Conservation (phyloP, 1,140 invertebrate genomes). For the Drosophila ananassae region DNA sequence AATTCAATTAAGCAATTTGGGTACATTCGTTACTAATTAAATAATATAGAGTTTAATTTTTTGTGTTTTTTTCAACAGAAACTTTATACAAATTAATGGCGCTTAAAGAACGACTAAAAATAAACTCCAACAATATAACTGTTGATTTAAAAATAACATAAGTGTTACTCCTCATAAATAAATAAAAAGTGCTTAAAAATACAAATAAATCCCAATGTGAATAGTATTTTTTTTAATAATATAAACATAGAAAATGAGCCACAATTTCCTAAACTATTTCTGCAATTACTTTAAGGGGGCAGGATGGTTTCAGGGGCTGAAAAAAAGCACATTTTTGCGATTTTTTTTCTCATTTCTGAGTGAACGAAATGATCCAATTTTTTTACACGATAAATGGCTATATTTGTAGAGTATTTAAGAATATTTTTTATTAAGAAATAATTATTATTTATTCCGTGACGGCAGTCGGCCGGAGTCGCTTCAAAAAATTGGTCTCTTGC, state of each 20-base stretch:
- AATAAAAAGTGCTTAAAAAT: neutral
- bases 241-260: too few species aligned
- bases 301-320: too few species aligned
- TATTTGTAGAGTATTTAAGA: too few species aligned
- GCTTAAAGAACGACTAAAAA: neutral
- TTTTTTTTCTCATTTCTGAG: too few species aligned
- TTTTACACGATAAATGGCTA: too few species aligned
- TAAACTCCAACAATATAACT: neutral
- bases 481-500: too few species aligned
- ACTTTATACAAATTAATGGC: neutral
- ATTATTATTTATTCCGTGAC: too few species aligned
- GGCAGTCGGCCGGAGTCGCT: too few species aligned
- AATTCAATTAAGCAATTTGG: constrained; percentile 22
- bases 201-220: neutral
- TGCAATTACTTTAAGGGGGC: neutral
- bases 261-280: neutral
- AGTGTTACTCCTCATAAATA: neutral
- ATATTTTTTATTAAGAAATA: too few species aligned
- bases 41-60: neutral
- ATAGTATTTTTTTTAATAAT: neutral
- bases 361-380: too few species aligned
- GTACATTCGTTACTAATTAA: neutral
- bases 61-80: too few species aligned
- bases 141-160: neutral
- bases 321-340: too few species aligned